A percentile compares a stretch with the other conserved stretches of the same genome.
Conservation (phyloP, 2,797 vertebrate genomes). For the Amazonetta brasiliensis region DNA sequence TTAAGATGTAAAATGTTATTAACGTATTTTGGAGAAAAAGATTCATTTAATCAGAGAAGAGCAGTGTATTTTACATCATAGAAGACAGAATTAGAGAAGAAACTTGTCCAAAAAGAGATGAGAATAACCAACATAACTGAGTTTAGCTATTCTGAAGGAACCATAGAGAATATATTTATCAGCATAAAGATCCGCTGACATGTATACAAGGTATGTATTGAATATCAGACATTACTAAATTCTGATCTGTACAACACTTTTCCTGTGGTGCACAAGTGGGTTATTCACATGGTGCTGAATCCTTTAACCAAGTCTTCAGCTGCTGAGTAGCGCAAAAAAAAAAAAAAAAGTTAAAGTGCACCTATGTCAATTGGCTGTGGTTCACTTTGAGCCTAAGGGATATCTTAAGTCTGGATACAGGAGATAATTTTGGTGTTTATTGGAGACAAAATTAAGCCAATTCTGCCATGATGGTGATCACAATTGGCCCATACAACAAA, state of each 20-base stretch:
- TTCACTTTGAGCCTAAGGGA: no score
- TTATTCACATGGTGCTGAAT: not conserved
- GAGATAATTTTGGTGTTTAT: not conserved
- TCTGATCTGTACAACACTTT: not conserved
- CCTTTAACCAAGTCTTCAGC: not conserved
- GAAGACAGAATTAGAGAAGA: not conserved
- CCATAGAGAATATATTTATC: not conserved
- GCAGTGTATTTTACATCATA: no score
- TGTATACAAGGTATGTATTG: not conserved
- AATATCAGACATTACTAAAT: not conserved
- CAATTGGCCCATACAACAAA: not conserved
- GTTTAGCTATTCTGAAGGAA: not conserved
- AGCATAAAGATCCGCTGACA: not conserved
- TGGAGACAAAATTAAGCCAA: not conserved
- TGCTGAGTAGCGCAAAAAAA: not conserved
- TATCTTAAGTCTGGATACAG: not conserved
- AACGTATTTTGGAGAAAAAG: not conserved
- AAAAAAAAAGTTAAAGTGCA: not conserved
- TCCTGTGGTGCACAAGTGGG: not conserved
- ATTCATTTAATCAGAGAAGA: not conserved
- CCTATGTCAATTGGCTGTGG: not conserved
- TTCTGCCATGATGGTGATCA: not conserved
- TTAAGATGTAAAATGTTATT: not conserved
- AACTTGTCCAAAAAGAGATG: not conserved
- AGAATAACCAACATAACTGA: not conserved